A percentile compares a stretch with the other conserved stretches of the same genome.
phyloP scores from a whole-genome alignment of 1,140 invertebrate genomes.

The Vanessa tameamea region DNA sequence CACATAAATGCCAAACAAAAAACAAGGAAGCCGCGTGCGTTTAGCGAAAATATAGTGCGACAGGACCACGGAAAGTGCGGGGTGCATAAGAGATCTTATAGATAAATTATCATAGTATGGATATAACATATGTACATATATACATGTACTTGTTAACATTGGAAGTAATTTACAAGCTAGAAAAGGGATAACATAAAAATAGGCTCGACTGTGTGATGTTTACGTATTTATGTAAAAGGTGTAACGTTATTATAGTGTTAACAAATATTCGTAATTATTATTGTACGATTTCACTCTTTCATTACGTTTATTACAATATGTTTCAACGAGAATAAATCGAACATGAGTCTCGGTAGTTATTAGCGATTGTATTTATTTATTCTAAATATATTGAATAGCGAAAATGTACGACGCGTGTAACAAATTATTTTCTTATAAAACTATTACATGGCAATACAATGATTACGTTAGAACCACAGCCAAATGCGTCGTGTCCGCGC shows the following conservation, averaged over 20 bases:
- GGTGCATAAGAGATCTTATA: constrained; percentile 40
- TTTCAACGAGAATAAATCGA: constrained; percentile 62
- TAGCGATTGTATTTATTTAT: constrained; percentile 25
- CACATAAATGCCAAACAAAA: constrained; percentile 55
- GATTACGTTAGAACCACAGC: constrained; percentile 60
- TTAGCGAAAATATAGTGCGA: constrained; percentile 61
- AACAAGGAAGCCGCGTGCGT: constrained; percentile 68
- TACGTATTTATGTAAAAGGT: constrained; percentile 74
- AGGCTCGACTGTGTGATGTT: constrained; percentile 61
- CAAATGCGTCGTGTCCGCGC: constrained; percentile 59
- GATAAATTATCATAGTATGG: constrained; percentile 27
- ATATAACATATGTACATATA: constrained; percentile 27
- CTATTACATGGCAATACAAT: constrained; percentile 26
- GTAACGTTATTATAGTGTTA: constrained; percentile 73
- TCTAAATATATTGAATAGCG: constrained; percentile 25
- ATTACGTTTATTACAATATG: constrained; percentile 70
- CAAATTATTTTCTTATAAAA: constrained; percentile 28
- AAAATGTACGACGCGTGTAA: constrained; percentile 25
- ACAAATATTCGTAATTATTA: constrained; percentile 65
- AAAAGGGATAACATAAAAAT: constrained; percentile 66
- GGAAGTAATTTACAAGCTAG: constrained; percentile 42
- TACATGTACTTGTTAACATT: constrained; percentile 4
- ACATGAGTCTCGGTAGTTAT: constrained; percentile 46
- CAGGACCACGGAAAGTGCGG: constrained; percentile 68
- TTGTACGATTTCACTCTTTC: constrained; percentile 77